Base-by-base conservation (phyloP, 2,113 vertebrate genomes). In the Stigmatopora nigra region DNA sequence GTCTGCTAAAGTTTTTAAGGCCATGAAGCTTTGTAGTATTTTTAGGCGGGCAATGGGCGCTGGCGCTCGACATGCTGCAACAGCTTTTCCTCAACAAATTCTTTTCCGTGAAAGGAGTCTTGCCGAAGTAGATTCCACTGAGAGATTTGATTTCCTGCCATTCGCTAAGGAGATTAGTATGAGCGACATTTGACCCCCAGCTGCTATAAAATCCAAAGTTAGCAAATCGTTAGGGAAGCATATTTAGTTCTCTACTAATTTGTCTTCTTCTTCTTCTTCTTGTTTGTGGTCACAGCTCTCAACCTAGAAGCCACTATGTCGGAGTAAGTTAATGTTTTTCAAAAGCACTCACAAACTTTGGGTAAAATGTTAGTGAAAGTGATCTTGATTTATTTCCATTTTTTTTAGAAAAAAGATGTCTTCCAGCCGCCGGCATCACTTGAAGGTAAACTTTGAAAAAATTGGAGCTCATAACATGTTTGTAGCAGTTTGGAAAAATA, bases 401-500 rank as follows among this genome's bases (percentile, higher is more conserved):
- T 6, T 31, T 6, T 64, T n/a, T 90, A 97, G 95, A 0, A 95
- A 90, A 59, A 93, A 94, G 88, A 93, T 96, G 88, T 87, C 90
- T 16, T 93, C 93, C 22, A 93, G 93, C 88, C 94, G 95, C 65
- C 88, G 83, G 85, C 94, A 93, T 82, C 91, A 96, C 71, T 92
- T 98, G 69, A 98, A 98, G 94, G 96, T 98, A 90, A 8, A 6
- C 8, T 3, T 11, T 41, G 38, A 41, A 7, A 41, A 41, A 4
- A 41, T 41, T 8, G 38, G 38, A 41, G 4, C 38, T 7, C 4
- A 41, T 41, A 2, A 31, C 25, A 31, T 41, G 38, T 41, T 41
- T 41, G 5, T 41, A 41, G 38, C 38, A 41, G 9, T 41, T 41
- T 41, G 38, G 38, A 41, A 41, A 7, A 41, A 41, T 2, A 41